These are phyloP conservation scores for Sparidentex hasta DNA, from an alignment of 2,797 vertebrate genomes.

Conservation along the genomic window DNA sequence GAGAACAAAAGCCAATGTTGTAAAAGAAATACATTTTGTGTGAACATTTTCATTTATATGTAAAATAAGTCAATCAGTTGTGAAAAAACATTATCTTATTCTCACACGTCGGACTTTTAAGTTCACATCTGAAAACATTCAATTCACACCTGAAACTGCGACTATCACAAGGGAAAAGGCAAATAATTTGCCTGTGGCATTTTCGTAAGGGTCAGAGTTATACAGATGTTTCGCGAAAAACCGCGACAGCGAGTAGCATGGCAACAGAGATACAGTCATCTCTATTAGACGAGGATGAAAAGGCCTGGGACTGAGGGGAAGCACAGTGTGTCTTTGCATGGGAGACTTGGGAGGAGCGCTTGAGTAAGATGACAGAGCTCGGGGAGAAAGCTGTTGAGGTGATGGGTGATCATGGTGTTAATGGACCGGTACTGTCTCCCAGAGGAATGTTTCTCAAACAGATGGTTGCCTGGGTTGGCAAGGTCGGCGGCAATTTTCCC, in stretches of 20 bases:
- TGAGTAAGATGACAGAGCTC: conserved; percentile 60
- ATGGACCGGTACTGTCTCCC: conserved; percentile 69
- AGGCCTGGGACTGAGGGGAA: conserved; percentile 20
- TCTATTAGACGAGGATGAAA: conserved; percentile 42
- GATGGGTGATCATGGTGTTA: conserved; percentile 73
- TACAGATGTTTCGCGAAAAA: conserved; percentile 26
- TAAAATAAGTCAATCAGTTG: no score
- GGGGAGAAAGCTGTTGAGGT: conserved; percentile 63
- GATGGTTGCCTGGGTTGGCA: conserved; percentile 66
- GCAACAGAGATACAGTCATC: conserved; percentile 38
- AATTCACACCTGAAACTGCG: no score
- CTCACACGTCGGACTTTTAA: no score
- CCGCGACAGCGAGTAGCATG: conserved; percentile 10
- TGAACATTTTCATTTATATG: no score
- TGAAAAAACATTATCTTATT: no score
- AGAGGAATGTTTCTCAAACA: conserved; percentile 71
- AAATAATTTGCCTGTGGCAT: no score
- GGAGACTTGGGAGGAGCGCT: conserved; percentile 38
- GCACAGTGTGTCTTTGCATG: conserved; percentile 36
- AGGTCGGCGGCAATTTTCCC: conserved; percentile 63
- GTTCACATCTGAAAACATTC: no score
- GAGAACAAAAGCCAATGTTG: neutral
- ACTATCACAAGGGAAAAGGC: no score
- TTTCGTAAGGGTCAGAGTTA: conserved; percentile 13
- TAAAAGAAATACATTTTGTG: no score